Base-by-base conservation (phyloP, 1,140 invertebrate species). In the Microplitis mediator region DNA sequence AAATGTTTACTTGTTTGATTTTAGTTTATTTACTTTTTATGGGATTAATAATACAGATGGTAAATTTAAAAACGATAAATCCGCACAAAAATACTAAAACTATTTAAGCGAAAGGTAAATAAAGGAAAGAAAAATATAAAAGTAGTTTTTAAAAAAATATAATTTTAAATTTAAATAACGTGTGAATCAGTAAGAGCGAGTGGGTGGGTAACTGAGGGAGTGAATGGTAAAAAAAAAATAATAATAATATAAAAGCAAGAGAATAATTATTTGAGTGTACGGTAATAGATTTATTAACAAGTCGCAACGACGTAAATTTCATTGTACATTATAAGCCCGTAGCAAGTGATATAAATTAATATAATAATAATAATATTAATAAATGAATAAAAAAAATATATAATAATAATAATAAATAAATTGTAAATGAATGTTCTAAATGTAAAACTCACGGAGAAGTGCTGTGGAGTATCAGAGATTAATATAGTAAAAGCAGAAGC, bases 341-440 rank as follows among this genome's bases (percentile, higher is more conserved):
- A 85, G 80, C 72, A 69, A 77, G 71, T 75, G 80, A 84, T 77
- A 74, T 76, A 77, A 80, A 45, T 45, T 45, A 45, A 45, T 45
- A 45, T 45, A 8, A 45, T 9, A 45, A 45, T 45, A 45, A 45
- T 45, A 45, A 45, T 45, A 45, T 5, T 39, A 39, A 45, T 23
- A 23, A 23, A 23, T 23, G 23, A 23, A 23, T 23, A 23, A 23
- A 23, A 23, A 23, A 23, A n/a, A n/a, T n/a, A n/a, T n/a, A 23
- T 23, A 23, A 23, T 8, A 45, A 45, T 45, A 45, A 45, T 45
- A 8, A 45, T 11, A 45, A 45, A 45, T 45, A 45, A 77, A 79
- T 76, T 79, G 81, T 83, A 83, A 80, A 79, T 80, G 82, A 81
- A 77, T 83, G 80, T 84, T 84, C 79, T 81, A 84, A 81, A 79